phyloP scores from a whole-genome alignment of 2,888 invertebrate genomes.

The Noctua janthina region DNA sequence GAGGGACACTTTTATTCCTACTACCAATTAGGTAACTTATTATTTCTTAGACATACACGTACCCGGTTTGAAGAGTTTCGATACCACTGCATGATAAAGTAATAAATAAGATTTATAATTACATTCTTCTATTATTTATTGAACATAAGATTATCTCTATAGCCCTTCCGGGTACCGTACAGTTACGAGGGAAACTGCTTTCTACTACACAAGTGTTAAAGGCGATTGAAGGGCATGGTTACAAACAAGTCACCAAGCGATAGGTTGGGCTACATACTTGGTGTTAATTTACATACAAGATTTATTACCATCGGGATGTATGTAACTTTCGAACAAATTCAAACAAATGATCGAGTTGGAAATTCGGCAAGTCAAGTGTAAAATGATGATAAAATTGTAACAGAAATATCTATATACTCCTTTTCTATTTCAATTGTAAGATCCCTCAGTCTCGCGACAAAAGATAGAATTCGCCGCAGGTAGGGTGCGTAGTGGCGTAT shows the following conservation, averaged over 20 bases:
- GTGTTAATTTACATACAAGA: constrained; percentile 15
- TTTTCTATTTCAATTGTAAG: constrained; percentile 1
- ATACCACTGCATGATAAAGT: not conserved
- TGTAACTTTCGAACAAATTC: constrained; percentile 1
- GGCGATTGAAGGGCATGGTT: constrained; percentile 34
- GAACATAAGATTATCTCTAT: constrained; percentile 6
- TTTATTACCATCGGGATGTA: not conserved
- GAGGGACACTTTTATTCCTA: constrained; percentile 1
- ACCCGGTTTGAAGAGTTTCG: not conserved
- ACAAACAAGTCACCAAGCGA: constrained; percentile 11
- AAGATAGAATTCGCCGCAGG: not conserved
- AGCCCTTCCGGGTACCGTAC: constrained; percentile 25
- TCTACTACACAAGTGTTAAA: constrained; percentile 25
- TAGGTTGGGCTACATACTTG: constrained; percentile 6
- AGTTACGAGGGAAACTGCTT: constrained; percentile 21
- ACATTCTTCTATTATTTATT: constrained; percentile 15
- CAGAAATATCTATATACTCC: not conserved
- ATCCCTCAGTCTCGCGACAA: not conserved
- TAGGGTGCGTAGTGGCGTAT: not conserved
- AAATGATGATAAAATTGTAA: not conserved
- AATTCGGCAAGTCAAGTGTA: not conserved
- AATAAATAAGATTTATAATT: not conserved
- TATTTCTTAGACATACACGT: not conserved
- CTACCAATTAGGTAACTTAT: not conserved
- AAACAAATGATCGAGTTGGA: not conserved